Evolutionary conservation across 2,113 vertebrate genomes (phyloP).

Genomic region (Mormyrus lacerda): DNA sequence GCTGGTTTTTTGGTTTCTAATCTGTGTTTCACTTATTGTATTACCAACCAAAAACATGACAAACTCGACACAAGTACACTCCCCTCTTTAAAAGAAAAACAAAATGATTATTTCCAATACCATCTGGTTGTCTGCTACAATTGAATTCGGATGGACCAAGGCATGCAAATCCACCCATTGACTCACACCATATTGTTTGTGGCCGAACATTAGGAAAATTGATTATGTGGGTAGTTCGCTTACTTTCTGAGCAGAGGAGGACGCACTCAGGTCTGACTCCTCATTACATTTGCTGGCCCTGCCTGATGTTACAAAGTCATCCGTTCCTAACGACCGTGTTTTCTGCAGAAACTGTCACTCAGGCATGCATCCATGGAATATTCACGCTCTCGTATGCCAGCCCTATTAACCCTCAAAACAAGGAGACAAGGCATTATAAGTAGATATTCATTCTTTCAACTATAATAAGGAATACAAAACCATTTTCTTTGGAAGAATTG

Average conservation of each 20-base stretch:
- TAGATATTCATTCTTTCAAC: neutral
- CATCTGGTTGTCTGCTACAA: neutral
- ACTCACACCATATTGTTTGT: neutral
- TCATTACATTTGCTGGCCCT: neutral
- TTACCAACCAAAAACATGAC: neutral
- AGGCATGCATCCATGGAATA: neutral
- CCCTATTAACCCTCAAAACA: neutral
- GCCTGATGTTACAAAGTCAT: neutral
- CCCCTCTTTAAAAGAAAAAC: neutral
- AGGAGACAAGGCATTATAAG: neutral
- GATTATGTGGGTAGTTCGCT: neutral
- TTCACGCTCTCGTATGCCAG: neutral
- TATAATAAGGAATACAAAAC: neutral
- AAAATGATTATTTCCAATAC: neutral
- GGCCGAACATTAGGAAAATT: neutral
- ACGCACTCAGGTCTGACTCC: neutral
- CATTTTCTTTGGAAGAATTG: neutral
- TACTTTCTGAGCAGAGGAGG: neutral
- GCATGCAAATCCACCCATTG: neutral
- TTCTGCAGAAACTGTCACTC: neutral
- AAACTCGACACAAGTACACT: neutral
- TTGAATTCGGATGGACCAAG: neutral
- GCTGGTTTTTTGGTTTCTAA: neutral
- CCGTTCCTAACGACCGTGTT: neutral
- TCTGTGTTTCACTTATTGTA: neutral